Base-by-base conservation (phyloP, 2,888 invertebrate species). In the Thelaira solivaga region DNA sequence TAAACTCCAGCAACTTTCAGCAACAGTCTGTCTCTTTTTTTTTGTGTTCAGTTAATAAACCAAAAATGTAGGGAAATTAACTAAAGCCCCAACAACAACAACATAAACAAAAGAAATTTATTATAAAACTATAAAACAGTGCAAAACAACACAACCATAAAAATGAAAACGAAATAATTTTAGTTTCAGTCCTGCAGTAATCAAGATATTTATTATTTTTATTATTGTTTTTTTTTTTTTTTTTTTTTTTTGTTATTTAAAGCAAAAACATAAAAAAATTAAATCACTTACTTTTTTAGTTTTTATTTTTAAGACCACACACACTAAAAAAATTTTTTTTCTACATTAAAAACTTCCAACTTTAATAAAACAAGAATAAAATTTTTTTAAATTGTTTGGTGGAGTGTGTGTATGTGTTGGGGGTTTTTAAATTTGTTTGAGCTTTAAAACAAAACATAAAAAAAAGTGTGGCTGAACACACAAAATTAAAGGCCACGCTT, bases 401-500 rank as follows among this genome's bases (percentile, higher is more conserved):
- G 26, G 18, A 20, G 47, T 49, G n/a, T 51, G 22, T 61, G 51
- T 36, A 22, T 45, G 13, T 26, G n/a, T 61, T 11, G 8, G 24
- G 47, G 16, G 36, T 22, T 43, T 64, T 65, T 34, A 26, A 34
- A 43, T 61, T 59, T 53, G 16, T 39, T 39, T 69, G 41, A 43
- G 65, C 49, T 49, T 69, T 43, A 16, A 51, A 65, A 59, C 29
- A 11, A 43, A 43, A 75, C 4, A 26, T 26, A 26, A 26, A 39
- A 59, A 71, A 68, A 81, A 81, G 81, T 82, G 81, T 82, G 80
- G 81, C 81, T 77, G 78, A 81, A 80, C 73, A 81, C 79, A 80
- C 81, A 81, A 81, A 82, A 82, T 82, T 81, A 82, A 82, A 82
- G 81, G 81, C 82, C 82, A 82, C 82, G 82, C 81, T 82, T 82